phyloP scores from a whole-genome alignment of 2,888 invertebrate species.

The Dilophus febrilis region DNA sequence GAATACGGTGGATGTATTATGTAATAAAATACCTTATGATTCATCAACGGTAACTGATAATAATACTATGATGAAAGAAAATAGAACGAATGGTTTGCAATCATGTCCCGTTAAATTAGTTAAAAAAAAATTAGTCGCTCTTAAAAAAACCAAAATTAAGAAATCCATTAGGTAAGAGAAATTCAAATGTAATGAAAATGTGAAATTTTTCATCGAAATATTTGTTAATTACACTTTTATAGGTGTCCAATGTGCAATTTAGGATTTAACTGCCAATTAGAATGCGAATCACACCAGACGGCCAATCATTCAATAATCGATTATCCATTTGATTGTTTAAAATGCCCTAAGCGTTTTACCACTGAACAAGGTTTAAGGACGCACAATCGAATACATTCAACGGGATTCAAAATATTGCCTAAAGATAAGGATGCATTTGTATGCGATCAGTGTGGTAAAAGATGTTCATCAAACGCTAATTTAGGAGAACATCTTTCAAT shows the following conservation, averaged over 20 bases:
- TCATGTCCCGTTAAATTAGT: too few species aligned
- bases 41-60: too few species aligned
- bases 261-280: constrained; percentile 5
- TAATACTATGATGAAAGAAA: too few species aligned
- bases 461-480: constrained; percentile 31
- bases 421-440: constrained; percentile 28
- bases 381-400: constrained; percentile 15
- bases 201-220: too few species aligned
- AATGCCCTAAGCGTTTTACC: constrained; percentile 11
- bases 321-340: constrained; percentile 6
- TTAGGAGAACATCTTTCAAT: constrained; percentile 32
- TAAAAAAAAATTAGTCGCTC: too few species aligned
- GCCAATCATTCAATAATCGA: constrained; percentile 5
- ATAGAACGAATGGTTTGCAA: too few species aligned
- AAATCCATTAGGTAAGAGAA: too few species aligned
- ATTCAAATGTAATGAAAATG: too few species aligned
- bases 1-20: too few species aligned
- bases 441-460: constrained; percentile 32
- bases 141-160: too few species aligned
- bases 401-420: constrained; percentile 18
- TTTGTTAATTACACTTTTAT: too few species aligned
- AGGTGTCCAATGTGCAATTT: constrained; percentile 8
- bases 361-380: constrained; percentile 11
- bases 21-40: too few species aligned
- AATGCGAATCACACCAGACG: constrained; percentile 6